Conservation (phyloP, 2,888 invertebrate species). For the Heliconius aoede region DNA sequence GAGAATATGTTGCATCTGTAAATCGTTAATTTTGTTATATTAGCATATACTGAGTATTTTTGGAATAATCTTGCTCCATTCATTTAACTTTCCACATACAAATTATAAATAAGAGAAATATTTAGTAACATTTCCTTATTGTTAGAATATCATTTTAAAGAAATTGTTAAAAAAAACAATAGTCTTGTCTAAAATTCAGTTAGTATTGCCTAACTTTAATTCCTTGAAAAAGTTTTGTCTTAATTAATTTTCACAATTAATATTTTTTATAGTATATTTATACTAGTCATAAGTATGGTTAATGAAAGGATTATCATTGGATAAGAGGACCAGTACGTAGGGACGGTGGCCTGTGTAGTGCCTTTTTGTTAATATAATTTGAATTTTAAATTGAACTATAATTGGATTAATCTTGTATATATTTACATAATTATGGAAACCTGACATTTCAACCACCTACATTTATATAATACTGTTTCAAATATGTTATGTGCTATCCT, state of each 20-base stretch:
- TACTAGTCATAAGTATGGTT: background rate
- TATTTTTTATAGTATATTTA: background rate
- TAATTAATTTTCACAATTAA: background rate
- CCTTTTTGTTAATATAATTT: slow-evolving; percentile 61
- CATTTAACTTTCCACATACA: background rate
- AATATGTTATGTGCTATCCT: too few species aligned
- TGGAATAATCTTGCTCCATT: background rate
- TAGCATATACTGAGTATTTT: too few species aligned
- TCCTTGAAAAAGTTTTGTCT: too few species aligned
- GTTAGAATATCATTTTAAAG: background rate
- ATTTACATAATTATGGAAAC: background rate
- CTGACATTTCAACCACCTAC: background rate
- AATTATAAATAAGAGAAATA: background rate
- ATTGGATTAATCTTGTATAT: background rate
- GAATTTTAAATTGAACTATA: slow-evolving; percentile 13
- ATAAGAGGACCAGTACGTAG: slow-evolving; percentile 73
- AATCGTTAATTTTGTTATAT: background rate
- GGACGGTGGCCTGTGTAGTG: slow-evolving; percentile 81
- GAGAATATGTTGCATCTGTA: background rate
- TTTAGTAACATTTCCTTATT: background rate
- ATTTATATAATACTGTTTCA: too few species aligned
- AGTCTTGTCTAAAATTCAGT: background rate
- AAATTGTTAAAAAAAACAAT: background rate
- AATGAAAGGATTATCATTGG: slow-evolving; percentile 21
- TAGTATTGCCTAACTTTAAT: too few species aligned